Percentiles rank a stretch among this genome's conserved stretches.
These are phyloP conservation scores for Poeciliopsis paucimaculata DNA, from an alignment of 2,797 vertebrate species.

Conservation along the genomic window DNA sequence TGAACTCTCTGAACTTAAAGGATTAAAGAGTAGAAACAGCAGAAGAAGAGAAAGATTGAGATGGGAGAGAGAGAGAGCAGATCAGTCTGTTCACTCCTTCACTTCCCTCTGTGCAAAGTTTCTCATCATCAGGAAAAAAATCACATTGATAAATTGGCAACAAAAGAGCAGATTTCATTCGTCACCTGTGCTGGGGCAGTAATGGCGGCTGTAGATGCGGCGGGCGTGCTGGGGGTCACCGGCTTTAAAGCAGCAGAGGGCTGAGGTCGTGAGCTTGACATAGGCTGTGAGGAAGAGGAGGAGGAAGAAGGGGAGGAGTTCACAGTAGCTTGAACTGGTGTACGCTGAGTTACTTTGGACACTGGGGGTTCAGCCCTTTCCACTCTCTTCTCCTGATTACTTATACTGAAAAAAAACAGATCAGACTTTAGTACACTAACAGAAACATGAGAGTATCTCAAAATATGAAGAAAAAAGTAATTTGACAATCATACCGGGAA, in stretches of 20 bases:
- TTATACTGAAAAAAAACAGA: conserved; percentile 36
- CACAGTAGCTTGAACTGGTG: conserved; percentile 48
- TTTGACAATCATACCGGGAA: conserved; percentile 62
- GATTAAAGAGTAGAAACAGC: conserved; percentile 21
- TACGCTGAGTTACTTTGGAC: conserved; percentile 66
- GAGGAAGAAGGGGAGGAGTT: conserved; percentile 54
- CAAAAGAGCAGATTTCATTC: background rate
- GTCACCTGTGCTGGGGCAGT: conserved; percentile 70
- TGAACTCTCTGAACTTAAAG: conserved; percentile 48
- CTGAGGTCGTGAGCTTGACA: conserved; percentile 72
- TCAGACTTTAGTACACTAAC: background rate
- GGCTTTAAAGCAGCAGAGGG: conserved; percentile 58
- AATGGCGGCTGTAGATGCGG: conserved; percentile 50
- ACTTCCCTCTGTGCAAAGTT: conserved; percentile 64
- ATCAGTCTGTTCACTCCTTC: conserved; percentile 46
- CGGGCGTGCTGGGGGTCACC: conserved; percentile 57
- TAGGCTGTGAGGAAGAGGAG: conserved; percentile 63
- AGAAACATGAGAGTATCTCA: too few relatives aligned
- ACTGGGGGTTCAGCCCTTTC: conserved; percentile 68
- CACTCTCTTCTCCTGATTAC: conserved; percentile 76
- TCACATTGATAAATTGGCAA: background rate
- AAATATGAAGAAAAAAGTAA: background rate
- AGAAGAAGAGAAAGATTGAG: conserved; percentile 3
- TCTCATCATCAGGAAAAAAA: conserved; percentile 51
- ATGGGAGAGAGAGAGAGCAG: background rate